phyloP scores from a whole-genome alignment of 2,113 vertebrate genomes.

The Sarotherodon lohbergeri region DNA sequence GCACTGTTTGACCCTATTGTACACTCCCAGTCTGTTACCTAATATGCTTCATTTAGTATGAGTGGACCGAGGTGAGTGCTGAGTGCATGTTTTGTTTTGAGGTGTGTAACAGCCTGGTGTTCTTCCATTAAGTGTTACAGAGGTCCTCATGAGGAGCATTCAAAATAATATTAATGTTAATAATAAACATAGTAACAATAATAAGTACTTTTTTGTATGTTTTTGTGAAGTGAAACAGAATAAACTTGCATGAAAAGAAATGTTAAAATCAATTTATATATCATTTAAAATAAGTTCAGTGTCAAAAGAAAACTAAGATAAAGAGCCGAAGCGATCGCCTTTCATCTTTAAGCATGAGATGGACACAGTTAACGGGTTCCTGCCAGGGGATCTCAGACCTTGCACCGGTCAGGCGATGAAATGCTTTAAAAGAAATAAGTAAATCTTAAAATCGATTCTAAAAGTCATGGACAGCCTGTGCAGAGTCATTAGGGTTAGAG shows the following conservation, averaged over 20 bases:
- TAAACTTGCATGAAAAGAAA: not conserved
- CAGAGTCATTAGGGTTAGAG: not conserved
- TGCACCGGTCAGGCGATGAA: not conserved
- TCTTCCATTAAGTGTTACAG: not conserved
- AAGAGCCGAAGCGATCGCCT: not conserved
- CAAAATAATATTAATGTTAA: not conserved
- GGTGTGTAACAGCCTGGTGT: not conserved
- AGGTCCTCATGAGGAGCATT: not conserved
- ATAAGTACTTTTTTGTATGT: not conserved
- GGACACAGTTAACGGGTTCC: not conserved
- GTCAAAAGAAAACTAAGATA: not conserved
- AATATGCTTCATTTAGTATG: not conserved
- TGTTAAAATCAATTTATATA: not conserved
- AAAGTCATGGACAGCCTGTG: not conserved
- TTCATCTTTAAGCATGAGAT: not conserved
- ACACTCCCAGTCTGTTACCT: not conserved
- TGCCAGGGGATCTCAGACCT: not conserved
- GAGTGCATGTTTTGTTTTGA: not conserved
- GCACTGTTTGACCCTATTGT: not conserved
- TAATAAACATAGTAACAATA: not conserved
- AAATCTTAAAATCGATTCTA: not conserved
- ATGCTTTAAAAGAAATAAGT: not conserved
- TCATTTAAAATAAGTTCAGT: not conserved
- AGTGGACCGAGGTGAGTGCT: not conserved
- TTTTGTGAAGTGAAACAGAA: not conserved